Evolutionary conservation across 2,888 invertebrate species (phyloP), one percentile per base, ranked within the genome.

Genomic region (Keiferia lycopersicella): DNA sequence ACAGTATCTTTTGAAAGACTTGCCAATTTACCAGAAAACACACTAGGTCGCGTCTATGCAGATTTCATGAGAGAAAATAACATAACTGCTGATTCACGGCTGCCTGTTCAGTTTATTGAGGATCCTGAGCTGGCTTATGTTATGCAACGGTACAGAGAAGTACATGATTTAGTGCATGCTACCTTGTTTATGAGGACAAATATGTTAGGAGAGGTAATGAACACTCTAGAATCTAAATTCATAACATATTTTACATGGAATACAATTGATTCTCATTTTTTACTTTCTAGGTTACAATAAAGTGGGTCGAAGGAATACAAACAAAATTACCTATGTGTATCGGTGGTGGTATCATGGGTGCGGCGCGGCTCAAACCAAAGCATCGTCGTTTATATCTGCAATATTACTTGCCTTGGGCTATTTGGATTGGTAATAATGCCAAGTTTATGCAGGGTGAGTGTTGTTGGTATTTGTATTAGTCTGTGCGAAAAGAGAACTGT

Each of bases 291-390:
- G 98, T 99, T 7, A 94, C 97, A 12, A 96, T 99, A 6, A 99
- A 99, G 91, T 99, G 99, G 98, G 94, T 99, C 60, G 99, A 99
- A 93, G 99, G 96, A 0, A 94, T 99, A 65, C 99, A 99, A 88
- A 97, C 96, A 12, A 95, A 95, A 61, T 90, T 99, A 30, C 99
- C 99, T 0, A 99, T 99, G 99, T 99, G 99, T 80, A 93, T 97
- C 67, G 94, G 95, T 62, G 99, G 97, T 20, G 99, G 97, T 0
- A 92, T 99, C 64, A 98, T 98, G 93, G 99, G 99, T 12, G 97
- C 98, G 1, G 91, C 95, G 14, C 92, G 99, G 71, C 92, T 99
- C 14, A 95, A 95, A 74, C 96, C 97, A 64, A 98, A 96, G 77
- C 97, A 98, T 79, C 92, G 98, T 58, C 90, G 95, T 72, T 89